Evolutionary conservation across 2,888 invertebrate genomes (phyloP).

Genomic region (Acanthosoma haemorrhoidale): DNA sequence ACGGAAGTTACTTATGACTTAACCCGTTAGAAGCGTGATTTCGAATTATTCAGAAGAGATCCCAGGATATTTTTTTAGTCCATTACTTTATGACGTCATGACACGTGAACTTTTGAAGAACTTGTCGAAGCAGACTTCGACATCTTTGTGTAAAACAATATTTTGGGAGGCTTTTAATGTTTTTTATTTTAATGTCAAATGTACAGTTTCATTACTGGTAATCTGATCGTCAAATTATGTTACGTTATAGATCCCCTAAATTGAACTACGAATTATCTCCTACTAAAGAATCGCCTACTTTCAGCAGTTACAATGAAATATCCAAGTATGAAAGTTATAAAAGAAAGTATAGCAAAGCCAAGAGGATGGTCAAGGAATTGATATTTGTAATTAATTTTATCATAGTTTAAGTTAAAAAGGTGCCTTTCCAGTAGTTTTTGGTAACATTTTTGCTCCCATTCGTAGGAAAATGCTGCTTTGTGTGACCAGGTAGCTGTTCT

Average conservation of each 20-base stretch:
- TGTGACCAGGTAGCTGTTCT: constrained; percentile 83
- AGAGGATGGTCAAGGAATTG: constrained; percentile 58
- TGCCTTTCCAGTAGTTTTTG: neutral
- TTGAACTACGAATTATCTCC: neutral
- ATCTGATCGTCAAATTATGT: too few species aligned
- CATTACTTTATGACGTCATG: too few species aligned
- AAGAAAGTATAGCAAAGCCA: constrained; percentile 58
- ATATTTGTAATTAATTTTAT: constrained; percentile 57
- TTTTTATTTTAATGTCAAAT: too few species aligned
- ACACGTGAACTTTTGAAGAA: too few species aligned
- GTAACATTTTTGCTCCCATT: constrained; percentile 7
- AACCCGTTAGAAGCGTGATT: too few species aligned
- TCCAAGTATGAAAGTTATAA: constrained; percentile 54
- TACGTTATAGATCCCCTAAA: constrained; percentile 12
- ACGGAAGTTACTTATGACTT: too few species aligned
- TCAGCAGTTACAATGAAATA: constrained; percentile 40
- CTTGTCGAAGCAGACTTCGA: too few species aligned
- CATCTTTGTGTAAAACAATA: too few species aligned
- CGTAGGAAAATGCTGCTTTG: constrained; percentile 73
- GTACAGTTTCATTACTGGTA: too few species aligned
- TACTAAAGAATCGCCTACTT: constrained; percentile 3
- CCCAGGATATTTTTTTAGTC: too few species aligned
- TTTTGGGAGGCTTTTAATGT: too few species aligned
- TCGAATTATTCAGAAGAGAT: too few species aligned
- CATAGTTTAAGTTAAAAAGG: constrained; percentile 13